Base-by-base conservation (phyloP, 2,113 vertebrate species). In the Acanthochromis polyacanthus region DNA sequence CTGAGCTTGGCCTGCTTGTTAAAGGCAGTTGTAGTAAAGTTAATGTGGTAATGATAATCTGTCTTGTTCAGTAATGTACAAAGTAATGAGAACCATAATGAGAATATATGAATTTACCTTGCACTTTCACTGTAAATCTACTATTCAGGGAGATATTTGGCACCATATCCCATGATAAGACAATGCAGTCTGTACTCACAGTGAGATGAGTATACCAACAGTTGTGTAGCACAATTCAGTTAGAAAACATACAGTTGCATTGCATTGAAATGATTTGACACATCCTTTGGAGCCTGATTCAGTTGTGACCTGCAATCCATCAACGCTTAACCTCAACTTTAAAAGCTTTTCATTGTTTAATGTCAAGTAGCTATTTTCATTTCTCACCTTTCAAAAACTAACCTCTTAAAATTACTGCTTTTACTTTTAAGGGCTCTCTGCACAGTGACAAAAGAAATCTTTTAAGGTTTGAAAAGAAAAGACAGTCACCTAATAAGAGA, bases 321-420 rank as follows among this genome's bases (percentile, higher is more conserved):
- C n/a, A 66, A 3, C 50, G 10, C 23, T 75, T 19, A 45, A 25
- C 17, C n/a, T 20, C 52, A 59, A 71, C 38, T 55, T 17, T 22
- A 74, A 74, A 78, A 78, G 40, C 48, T 58, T 82, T 80, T 55
- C 46, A 75, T 51, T 0, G 1, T 78, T 61, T 71, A 56, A 74
- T 74, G 55, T 62, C 66, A 79, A 6, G n/a, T 25, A 40, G 53
- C 2, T 30, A 62, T 65, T 78, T 78, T 0, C 43, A 4, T 50
- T 38, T 43, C 20, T 72, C 15, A 69, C 38, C 28, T 65, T 60
- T 32, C n/a, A 25, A 53, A 72, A 65, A 40, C 19, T 55, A 3
- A 23, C n/a, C 51, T 50, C 2, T 52, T 57, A 10, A 65, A 69
- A 72, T 51, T 3, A 15, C 12, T 38, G 30, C 12, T 51, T 45